Percentiles rank a stretch among this genome's conserved stretches.
These are phyloP conservation scores for Alloscopus bannaensis DNA, from an alignment of 2,888 invertebrate species.

Conservation along the genomic window DNA sequence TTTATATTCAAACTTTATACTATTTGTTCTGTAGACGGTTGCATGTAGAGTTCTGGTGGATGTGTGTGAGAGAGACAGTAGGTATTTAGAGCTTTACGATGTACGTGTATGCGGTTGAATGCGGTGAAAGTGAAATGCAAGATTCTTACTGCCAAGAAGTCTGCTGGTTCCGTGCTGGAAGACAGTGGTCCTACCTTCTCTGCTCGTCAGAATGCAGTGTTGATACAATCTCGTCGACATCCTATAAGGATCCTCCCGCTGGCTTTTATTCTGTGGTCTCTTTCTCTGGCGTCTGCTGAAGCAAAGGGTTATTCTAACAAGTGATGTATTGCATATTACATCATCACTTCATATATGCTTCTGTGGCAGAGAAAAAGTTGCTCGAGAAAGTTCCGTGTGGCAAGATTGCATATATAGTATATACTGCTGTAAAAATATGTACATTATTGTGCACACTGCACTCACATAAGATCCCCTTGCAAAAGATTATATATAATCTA, in stretches of 20 bases:
- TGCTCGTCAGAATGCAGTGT: slow-evolving; percentile 31
- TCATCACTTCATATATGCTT: background rate
- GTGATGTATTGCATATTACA: slow-evolving; percentile 46
- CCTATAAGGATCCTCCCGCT: slow-evolving; percentile 34
- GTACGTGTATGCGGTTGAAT: slow-evolving; percentile 57
- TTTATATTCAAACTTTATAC: too few relatives aligned
- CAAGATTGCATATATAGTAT: too few relatives aligned
- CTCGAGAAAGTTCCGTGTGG: too few relatives aligned
- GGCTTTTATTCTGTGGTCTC: slow-evolving; percentile 21
- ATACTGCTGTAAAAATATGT: too few relatives aligned
- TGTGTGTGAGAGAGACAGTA: too few relatives aligned
- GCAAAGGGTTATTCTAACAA: slow-evolving; percentile 25
- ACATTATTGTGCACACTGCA: too few relatives aligned
- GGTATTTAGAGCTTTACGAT: slow-evolving; percentile 46
- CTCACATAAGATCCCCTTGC: too few relatives aligned
- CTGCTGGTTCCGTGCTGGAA: slow-evolving; percentile 28
- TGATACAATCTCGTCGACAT: slow-evolving; percentile 42
- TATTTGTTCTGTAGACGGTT: too few relatives aligned
- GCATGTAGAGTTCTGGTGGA: too few relatives aligned
- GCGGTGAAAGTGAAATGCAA: slow-evolving; percentile 58
- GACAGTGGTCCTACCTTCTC: slow-evolving; percentile 20
- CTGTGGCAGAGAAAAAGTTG: background rate
- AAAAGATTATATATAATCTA: too few relatives aligned
- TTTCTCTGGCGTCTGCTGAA: background rate
- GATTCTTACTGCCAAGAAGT: too few relatives aligned